Evolutionary conservation across 64 coral and sea anemone genomes (phyloP).

Genomic region (Trachythela sp.): DNA sequence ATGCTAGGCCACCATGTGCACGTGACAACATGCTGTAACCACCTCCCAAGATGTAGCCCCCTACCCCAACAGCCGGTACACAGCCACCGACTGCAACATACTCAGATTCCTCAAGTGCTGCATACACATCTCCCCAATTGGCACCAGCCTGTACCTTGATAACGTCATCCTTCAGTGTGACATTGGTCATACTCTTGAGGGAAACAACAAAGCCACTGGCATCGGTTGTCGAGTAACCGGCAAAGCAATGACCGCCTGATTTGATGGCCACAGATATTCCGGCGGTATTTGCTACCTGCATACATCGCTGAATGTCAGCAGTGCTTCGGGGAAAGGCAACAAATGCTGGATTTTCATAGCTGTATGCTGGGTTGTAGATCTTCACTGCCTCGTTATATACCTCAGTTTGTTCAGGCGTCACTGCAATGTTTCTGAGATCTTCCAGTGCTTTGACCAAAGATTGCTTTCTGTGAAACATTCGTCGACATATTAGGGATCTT

Average conservation of each 20-base stretch:
- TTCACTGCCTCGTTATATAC: slow-evolving; percentile 60
- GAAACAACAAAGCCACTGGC: slow-evolving; percentile 72
- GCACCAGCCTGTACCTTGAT: slow-evolving; percentile 60
- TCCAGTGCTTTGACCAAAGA: slow-evolving; percentile 35
- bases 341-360: slow-evolving; percentile 68
- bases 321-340: slow-evolving; percentile 64
- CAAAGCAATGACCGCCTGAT: slow-evolving; percentile 78
- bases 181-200: slow-evolving; percentile 61
- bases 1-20: slow-evolving; percentile 72
- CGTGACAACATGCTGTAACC: slow-evolving; percentile 91
- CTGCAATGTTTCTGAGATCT: slow-evolving; percentile 60
- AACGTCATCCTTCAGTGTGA: slow-evolving; percentile 28
- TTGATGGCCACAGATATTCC: slow-evolving; percentile 58
- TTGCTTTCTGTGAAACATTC: slow-evolving; percentile 8
- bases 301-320: slow-evolving; percentile 68
- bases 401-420: slow-evolving; percentile 58
- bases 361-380: slow-evolving; percentile 69
- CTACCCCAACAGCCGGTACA: slow-evolving; percentile 72
- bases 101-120: slow-evolving; percentile 39
- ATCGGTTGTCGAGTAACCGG: slow-evolving; percentile 75
- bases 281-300: slow-evolving; percentile 27
- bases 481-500: not conserved
- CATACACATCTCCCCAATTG: slow-evolving; percentile 73
- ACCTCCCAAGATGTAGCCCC: slow-evolving; percentile 80
- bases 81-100: slow-evolving; percentile 82